phyloP scores from a whole-genome alignment of 2,888 invertebrate genomes.

The Cephus pygmeus region DNA sequence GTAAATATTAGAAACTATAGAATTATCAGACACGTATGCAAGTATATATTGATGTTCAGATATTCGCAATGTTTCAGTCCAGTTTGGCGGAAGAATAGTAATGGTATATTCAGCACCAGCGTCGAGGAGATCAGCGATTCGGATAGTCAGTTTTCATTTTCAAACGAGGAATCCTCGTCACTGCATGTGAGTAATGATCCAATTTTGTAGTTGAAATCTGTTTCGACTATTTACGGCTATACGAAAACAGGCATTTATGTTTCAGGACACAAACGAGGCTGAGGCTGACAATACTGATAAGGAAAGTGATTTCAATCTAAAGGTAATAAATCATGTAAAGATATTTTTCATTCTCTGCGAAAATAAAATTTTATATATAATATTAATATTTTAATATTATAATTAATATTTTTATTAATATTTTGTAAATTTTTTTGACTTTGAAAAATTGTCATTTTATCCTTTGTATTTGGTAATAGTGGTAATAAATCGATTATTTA shows the following conservation, averaged over 20 bases:
- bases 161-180: constrained; percentile 61
- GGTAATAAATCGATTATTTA: constrained; percentile 6
- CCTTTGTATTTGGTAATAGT: too few relatives aligned
- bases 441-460: too few relatives aligned
- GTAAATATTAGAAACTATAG: neutral
- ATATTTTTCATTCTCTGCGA: neutral
- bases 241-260: constrained; percentile 9
- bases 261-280: constrained; percentile 54
- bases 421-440: too few relatives aligned
- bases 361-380: constrained; percentile 9
- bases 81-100: constrained; percentile 64
- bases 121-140: constrained; percentile 61
- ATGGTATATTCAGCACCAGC: constrained; percentile 57
- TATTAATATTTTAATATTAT: too few relatives aligned
- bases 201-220: neutral
- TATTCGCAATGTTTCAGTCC: constrained; percentile 57
- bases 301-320: constrained; percentile 62
- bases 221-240: neutral
- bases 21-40: neutral
- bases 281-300: constrained; percentile 60
- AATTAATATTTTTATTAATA: too few relatives aligned
- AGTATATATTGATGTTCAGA: constrained; percentile 40
- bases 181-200: constrained; percentile 49
- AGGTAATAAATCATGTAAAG: constrained; percentile 39
- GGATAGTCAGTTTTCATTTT: constrained; percentile 63